Base-by-base conservation (phyloP, 2,797 vertebrate genomes). In the Champsocephalus esox region DNA sequence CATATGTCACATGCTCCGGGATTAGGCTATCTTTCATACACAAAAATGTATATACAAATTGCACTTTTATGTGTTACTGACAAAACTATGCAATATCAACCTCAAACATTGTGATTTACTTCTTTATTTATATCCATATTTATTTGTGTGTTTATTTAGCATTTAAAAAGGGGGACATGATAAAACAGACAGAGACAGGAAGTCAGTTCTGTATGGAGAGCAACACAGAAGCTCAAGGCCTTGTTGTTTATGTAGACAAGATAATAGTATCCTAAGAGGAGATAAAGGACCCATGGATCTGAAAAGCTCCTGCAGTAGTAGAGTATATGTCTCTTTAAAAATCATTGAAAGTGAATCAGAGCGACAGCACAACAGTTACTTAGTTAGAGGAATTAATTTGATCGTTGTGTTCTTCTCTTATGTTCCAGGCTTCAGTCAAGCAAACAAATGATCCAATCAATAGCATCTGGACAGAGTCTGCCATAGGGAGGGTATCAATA, bases 391-490 rank as follows among this genome's bases (percentile, higher is more conserved):
- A 38, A 71, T 48, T 77, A 13, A 57, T 73, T 57, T 69, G 48
- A 75, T 78, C 57, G 14, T 54, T 81, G 49, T 81, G 44, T 72
- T 80, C 71, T 77, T 80, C 73, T 84, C 43, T 46, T 88, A 3
- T 85, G n/a, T 87, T 88, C 52, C 86, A 93, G 92, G 92, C 70
- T 86, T 79, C 83, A 79, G 70, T 84, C 79, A 80, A 85, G 86
- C 86, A 89, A 92, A 88, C 90, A 91, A 88, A 93, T 93, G 91
- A 19, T 90, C 68, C 88, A 72, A 87, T 92, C 88, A 90, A 87
- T 84, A 82, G 58, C 66, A 80, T 52, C 17, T 84, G 83, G 85
- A 88, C 82, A 82, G 82, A 84, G 66, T 87, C 86, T 84, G 86
- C 81, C 84, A 82, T 87, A 91, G 83, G 83, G 81, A 89, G 64